Base-by-base conservation (phyloP, 2,113 vertebrate genomes). In the Xerus inauris region DNA sequence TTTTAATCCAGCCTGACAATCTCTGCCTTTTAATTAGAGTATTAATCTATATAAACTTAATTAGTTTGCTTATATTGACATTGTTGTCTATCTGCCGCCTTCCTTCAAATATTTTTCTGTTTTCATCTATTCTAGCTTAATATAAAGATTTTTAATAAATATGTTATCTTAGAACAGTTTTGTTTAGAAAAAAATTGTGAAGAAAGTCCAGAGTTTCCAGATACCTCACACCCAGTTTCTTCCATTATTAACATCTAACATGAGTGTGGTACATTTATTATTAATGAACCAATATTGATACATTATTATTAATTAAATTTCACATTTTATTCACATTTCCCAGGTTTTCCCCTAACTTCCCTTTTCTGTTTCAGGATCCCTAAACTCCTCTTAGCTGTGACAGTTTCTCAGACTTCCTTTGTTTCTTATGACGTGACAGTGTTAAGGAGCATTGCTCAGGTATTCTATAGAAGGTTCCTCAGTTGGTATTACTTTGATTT, bases 21-120 rank as follows among this genome's bases (percentile, higher is more conserved):
- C 40, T 94, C 82, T 85, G 40, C 10, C n/a, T 67, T 92, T 81
- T 86, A 75, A 59, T 19, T 80, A 13, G 24, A 79, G 1, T 30
- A 1, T 92, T 87, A 49, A n/a, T 73, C 22, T 47, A 14, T 35
- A 49, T 17, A 65, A 90, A 81, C 2, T 67, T 42, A 42, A 84
- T 92, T 76, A 72, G 54, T 84, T 91, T 76, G 19, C 38, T 86
- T 80, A 96, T 62, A 51, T 95, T 77, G 4, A 38, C n/a, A 67
- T 47, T 95, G 59, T 35, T 87, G 32, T 90, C 16, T 80, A n/a
- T 65, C 40, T 65, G 89, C 19, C 75, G 30, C 62, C n/a, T 30
- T 6, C 26, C 28, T 73, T 42, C 62, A 73, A 47, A 26, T 51
- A 42, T 75, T 9, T 57, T 76, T 20, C 26, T 91, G 13, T 30